A percentile compares a stretch with the other conserved stretches of the same genome.
Conservation (phyloP, 1,140 invertebrate species). For the Oryctes rhinoceros region DNA sequence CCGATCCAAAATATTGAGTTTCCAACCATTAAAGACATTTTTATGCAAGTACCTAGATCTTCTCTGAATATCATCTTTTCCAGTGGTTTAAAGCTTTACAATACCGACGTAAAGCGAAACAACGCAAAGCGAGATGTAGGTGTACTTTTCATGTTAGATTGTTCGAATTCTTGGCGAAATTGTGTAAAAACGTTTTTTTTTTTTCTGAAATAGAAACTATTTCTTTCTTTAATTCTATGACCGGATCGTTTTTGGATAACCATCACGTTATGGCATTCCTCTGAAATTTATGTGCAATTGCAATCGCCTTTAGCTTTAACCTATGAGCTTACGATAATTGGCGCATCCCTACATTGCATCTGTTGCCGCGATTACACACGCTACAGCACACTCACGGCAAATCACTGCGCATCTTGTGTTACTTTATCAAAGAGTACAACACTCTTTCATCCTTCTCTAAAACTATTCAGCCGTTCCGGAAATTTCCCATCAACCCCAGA, state of each 20-base stretch:
- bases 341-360: background rate
- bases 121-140: too few species aligned
- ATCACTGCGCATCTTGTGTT: conserved; percentile 21
- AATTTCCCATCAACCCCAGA: conserved; percentile 2
- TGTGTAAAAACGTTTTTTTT: too few species aligned
- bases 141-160: too few species aligned
- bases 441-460: background rate
- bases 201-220: too few species aligned
- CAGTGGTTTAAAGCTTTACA: too few species aligned
- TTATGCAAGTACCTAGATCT: background rate
- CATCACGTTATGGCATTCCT: background rate
- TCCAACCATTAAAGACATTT: too few species aligned
- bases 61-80: too few species aligned
- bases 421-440: background rate
- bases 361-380: background rate
- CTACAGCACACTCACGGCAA: background rate
- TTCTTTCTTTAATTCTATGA: too few species aligned
- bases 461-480: background rate
- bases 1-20: too few species aligned
- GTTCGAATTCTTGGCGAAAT: too few species aligned
- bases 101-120: too few species aligned
- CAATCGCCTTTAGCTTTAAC: conserved; percentile 16
- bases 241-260: too few species aligned
- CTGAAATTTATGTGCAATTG: conserved; percentile 4
- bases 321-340: conserved; percentile 5